Evolutionary conservation across 2,888 invertebrate species (phyloP), one percentile per base, ranked within the genome.

Genomic region (Spodoptera littoralis): DNA sequence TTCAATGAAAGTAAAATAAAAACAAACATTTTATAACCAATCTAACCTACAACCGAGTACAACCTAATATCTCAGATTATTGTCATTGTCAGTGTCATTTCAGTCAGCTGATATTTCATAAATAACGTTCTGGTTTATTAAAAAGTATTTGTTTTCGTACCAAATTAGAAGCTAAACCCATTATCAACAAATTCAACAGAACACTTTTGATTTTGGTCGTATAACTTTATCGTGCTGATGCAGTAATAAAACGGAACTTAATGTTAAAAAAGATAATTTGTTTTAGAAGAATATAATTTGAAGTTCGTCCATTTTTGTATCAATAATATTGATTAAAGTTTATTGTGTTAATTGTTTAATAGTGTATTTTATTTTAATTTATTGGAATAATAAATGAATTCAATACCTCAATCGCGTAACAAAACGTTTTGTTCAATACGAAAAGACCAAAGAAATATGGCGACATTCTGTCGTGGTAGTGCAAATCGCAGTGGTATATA

Each of bases 381-480:
- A 6, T 9, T 5, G 5, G 36, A 36, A 36, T 36, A 9, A 36
- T 9, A 36, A 36, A 36, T 1, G 6, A 9, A 18, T 22, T 12
- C 18, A 49, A 1, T 13, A 1, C 3, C 12, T 1, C 2, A 9
- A 13, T 22, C 8, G 3, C 30, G 22, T 22, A 76, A 71, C 60
- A 24, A 61, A 76, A 79, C 76, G 79, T 52, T 24, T 41, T 0
- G 11, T 4, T 62, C 46, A 60, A 58, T 48, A 50, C 11, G 43
- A 54, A 60, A 71, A 61, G 53, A 24, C 9, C 42, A 27, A 61
- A 11, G 43, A 69, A 65, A 62, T 73, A 79, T 79, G 76, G 77
- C 43, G 74, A 46, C 52, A 11, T 54, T 56, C 49, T 67, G 54
- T 56, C 63, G 58, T 60, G 36, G 36, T 36, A 36, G 36, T 36